Percentiles rank a stretch among this genome's conserved stretches.
Evolutionary conservation across 2,113 vertebrate genomes (phyloP).

Genomic region (Petrocephalus microphthalmus): DNA sequence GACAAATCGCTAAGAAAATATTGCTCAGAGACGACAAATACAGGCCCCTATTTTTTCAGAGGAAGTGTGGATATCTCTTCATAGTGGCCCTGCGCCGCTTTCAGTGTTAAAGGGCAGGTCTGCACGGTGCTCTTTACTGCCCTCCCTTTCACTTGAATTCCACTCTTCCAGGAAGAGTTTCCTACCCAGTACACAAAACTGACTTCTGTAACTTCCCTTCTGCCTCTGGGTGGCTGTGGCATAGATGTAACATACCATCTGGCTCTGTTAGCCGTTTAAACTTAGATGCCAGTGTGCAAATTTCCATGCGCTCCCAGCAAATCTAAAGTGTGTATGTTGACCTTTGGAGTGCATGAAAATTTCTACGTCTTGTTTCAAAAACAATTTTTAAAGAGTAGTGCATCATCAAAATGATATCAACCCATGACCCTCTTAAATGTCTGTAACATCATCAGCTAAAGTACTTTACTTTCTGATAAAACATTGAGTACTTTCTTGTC

Average conservation of each 20-base stretch:
- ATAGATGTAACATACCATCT: not conserved
- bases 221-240: not conserved
- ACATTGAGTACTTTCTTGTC: not conserved
- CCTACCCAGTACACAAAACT: not conserved
- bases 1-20: not conserved
- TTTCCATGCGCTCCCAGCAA: not conserved
- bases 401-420: not conserved
- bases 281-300: not conserved
- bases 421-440: not conserved
- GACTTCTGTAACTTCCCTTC: not conserved
- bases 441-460: not conserved
- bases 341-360: not conserved
- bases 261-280: not conserved
- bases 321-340: not conserved
- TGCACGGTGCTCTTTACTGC: not conserved
- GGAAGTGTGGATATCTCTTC: not conserved
- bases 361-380: not conserved
- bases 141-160: not conserved
- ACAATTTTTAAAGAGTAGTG: not conserved
- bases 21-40: not conserved
- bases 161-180: not conserved
- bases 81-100: not conserved
- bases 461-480: not conserved
- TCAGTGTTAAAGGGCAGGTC: not conserved
- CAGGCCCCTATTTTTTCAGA: not conserved